These are phyloP conservation scores for Bombus haemorrhoidalis DNA, from an alignment of 1,140 invertebrate species.

Conservation along the genomic window DNA sequence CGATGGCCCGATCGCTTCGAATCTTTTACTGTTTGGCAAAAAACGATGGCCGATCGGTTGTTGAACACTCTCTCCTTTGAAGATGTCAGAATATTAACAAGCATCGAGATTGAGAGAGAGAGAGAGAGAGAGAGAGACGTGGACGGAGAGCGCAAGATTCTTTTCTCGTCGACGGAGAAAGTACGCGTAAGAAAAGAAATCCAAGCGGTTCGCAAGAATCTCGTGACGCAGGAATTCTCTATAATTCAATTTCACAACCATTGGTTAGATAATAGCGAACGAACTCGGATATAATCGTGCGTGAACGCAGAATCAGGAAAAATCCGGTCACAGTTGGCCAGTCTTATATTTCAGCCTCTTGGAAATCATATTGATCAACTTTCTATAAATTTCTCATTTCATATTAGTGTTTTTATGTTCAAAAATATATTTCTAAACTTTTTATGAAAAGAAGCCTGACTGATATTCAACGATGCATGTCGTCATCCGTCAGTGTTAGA, in stretches of 20 bases:
- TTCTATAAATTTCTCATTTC: background rate
- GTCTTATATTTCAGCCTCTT: background rate
- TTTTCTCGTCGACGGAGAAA: slow-evolving; percentile 24
- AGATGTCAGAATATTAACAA: background rate
- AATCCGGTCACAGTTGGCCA: background rate
- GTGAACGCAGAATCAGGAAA: background rate
- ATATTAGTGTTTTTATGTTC: no score
- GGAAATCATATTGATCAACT: background rate
- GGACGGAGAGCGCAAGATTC: background rate
- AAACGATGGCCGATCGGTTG: background rate
- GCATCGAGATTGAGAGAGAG: background rate
- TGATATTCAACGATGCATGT: no score
- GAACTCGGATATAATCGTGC: background rate
- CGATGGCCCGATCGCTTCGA: background rate
- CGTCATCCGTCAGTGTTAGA: no score
- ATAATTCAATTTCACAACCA: slow-evolving; percentile 35
- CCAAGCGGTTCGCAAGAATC: slow-evolving; percentile 25
- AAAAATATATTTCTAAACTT: background rate
- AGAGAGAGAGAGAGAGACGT: background rate
- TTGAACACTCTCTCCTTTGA: background rate
- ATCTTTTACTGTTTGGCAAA: background rate
- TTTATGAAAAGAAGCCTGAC: background rate
- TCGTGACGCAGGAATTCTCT: slow-evolving; percentile 25
- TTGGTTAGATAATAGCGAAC: slow-evolving; percentile 11
- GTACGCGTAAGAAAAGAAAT: slow-evolving; percentile 43